Conservation (phyloP, 2,888 invertebrate genomes). For the Macrosoma leucophasiata region DNA sequence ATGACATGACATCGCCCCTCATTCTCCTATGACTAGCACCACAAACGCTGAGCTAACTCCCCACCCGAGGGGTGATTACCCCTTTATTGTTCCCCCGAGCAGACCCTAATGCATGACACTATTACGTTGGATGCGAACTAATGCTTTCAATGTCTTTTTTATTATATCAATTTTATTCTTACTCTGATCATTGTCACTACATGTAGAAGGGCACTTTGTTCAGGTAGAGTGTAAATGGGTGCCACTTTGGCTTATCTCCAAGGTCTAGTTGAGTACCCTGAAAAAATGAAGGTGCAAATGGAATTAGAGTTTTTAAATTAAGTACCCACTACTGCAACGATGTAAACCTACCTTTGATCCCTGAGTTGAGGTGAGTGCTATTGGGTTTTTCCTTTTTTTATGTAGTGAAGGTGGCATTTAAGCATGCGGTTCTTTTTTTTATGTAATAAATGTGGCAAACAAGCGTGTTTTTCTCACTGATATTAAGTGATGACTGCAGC, state of each 20-base stretch:
- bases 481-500: too few relatives aligned
- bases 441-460: too few relatives aligned
- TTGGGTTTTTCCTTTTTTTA: too few relatives aligned
- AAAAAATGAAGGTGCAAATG: neutral
- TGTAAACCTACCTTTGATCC: neutral
- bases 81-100: slow-evolving; percentile 63
- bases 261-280: neutral
- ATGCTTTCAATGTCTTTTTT: slow-evolving; percentile 50
- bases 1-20: too few relatives aligned
- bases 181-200: slow-evolving; percentile 3
- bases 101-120: slow-evolving; percentile 65
- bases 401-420: too few relatives aligned
- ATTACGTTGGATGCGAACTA: slow-evolving; percentile 58
- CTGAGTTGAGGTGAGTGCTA: too few relatives aligned
- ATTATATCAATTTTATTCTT: slow-evolving; percentile 39
- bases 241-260: too few relatives aligned
- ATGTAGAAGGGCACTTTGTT: too few relatives aligned
- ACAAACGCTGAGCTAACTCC: slow-evolving; percentile 28
- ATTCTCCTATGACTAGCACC: slow-evolving; percentile 29
- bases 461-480: too few relatives aligned
- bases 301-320: too few relatives aligned
- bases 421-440: too few relatives aligned
- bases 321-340: neutral
- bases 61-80: slow-evolving; percentile 57
- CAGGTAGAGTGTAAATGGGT: too few relatives aligned